Conservation (phyloP, 2,888 invertebrate genomes). For the Xanthia icteritia region DNA sequence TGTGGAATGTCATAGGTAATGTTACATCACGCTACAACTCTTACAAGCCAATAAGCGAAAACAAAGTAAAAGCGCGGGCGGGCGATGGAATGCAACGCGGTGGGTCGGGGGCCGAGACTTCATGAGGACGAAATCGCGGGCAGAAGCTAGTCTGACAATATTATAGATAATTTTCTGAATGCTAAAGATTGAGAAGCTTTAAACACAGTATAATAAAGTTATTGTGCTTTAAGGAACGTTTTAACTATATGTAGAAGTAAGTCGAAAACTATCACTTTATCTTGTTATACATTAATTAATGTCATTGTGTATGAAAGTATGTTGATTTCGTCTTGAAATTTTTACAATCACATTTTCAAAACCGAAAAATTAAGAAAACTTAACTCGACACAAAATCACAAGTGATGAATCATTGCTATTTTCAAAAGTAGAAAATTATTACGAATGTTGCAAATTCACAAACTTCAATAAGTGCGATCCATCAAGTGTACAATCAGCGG, state of each 20-base stretch:
- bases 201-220: too few species aligned
- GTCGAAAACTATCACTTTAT: not conserved
- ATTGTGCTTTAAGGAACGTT: not conserved
- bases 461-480: conserved; percentile 39
- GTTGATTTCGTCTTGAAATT: not conserved
- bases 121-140: too few species aligned
- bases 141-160: not conserved
- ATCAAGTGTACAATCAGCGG: conserved; percentile 57
- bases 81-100: too few species aligned
- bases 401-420: not conserved
- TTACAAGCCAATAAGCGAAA: too few species aligned
- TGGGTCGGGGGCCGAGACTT: too few species aligned
- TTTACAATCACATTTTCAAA: not conserved
- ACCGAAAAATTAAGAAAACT: conserved; percentile 5
- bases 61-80: too few species aligned
- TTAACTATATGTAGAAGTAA: not conserved
- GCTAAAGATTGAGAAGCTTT: too few species aligned
- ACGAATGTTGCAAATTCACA: conserved; percentile 27
- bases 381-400: not conserved
- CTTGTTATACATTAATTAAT: not conserved
- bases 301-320: not conserved
- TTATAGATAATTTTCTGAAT: not conserved
- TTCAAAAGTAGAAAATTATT: conserved; percentile 28
- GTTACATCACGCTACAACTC: too few species aligned
- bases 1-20: too few species aligned